phyloP scores from a whole-genome alignment of 92 coral and sea anemone species.

The Metridium senile region DNA sequence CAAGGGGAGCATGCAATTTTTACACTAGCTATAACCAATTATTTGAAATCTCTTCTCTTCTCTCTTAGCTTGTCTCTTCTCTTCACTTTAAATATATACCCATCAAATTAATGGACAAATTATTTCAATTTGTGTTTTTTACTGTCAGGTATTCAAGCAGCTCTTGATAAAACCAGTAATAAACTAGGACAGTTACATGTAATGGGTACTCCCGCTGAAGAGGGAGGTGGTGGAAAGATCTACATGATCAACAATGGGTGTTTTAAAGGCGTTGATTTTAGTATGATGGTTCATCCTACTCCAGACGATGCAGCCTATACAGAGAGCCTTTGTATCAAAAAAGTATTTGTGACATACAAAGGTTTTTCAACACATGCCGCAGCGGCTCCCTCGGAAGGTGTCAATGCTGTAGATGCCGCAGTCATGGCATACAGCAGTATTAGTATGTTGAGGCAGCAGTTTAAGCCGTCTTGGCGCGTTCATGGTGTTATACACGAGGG shows the following conservation, averaged over 20 bases:
- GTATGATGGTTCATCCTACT: constrained; percentile 93
- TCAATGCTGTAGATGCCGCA: constrained; percentile 95
- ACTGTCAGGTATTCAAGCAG: constrained; percentile 72
- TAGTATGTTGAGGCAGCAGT: constrained; percentile 86
- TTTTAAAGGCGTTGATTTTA: constrained; percentile 72
- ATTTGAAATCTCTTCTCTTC: no score
- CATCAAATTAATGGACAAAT: no score
- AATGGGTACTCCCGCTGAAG: constrained; percentile 95
- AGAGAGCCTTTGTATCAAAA: constrained; percentile 34
- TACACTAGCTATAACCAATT: no score
- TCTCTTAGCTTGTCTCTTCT: no score
- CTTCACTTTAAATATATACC: no score
- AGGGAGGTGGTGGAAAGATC: constrained; percentile 83
- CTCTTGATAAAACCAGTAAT: constrained; percentile 59
- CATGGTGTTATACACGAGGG: constrained; percentile 84
- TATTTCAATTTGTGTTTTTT: not conserved
- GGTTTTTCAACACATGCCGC: constrained; percentile 95
- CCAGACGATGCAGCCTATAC: constrained; percentile 54
- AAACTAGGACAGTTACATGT: constrained; percentile 62
- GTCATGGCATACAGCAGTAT: constrained; percentile 77
- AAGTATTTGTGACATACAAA: constrained; percentile 57
- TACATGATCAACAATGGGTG: constrained; percentile 78
- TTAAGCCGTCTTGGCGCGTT: constrained; percentile 91
- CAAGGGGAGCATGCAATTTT: no score
- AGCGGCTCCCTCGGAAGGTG: constrained; percentile 92